Base-by-base conservation (phyloP, 2,113 vertebrate genomes). In the Propithecus coquereli region DNA sequence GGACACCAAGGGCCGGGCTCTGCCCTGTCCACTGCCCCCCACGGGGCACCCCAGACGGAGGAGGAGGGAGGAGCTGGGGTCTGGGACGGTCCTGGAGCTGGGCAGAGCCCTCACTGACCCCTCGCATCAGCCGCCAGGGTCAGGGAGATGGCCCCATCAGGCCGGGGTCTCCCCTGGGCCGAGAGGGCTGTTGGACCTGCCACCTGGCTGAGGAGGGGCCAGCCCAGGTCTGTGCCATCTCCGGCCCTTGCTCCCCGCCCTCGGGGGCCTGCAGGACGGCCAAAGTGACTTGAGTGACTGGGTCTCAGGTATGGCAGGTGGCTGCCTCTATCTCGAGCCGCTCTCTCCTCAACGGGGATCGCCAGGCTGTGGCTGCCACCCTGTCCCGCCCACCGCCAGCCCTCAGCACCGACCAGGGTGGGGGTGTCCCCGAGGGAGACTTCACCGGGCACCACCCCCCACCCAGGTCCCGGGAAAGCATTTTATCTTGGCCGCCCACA, bases 81-180 rank as follows among this genome's bases (percentile, higher is more conserved):
- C 17, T 9, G 11, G 6, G 8, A 4, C 6, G 30, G 52, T 6
- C n/a, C 45, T 45, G 6, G 6, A 27, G 43, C 22, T 22, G n/a
- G 20, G 22, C 0, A 0, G 4, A 2, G 40, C 37, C 22, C 32
- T 50, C 30, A 2, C 13, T 4, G 17, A 76, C 1, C 13, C 10
- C 30, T 65, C 23, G 20, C 0, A 5, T 13, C 59, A 14, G 84
- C 54, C 65, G 8, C 45, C 0, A 0, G 34, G 40, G 30, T 6
- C 3, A 4, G 2, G 12, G 18, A 40, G 0, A 4, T 23, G 32
- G 7, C 20, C 13, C 34, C 37, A 1, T 10, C 16, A 1, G 1
- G 37, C 63, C 1, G 3, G 5, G 0, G 0, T 4, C 20, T 32
- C 9, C n/a, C 10, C 3, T 8, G 22, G 22, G 18, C 2, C 13